Base-by-base conservation (phyloP, 1,140 invertebrate species). In the Diprion similis region DNA sequence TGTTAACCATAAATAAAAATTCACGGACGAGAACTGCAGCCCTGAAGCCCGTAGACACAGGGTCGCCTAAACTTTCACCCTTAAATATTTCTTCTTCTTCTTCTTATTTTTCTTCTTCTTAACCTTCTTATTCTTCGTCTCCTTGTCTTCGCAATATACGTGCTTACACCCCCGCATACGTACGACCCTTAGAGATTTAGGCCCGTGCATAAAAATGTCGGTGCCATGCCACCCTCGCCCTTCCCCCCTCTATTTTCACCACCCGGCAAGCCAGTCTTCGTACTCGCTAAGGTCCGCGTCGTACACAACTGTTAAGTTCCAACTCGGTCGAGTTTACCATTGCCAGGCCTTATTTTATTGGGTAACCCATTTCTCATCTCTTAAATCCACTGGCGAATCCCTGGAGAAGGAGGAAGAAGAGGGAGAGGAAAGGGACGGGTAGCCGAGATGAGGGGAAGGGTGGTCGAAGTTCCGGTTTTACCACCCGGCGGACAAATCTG, bases 1-100 rank as follows among this genome's bases (percentile, higher is more conserved):
- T 37, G 24, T n/a, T 3, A 68, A 68, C 15, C 66, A 68, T 68
- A 68, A 68, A 68, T 68, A 68, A 68, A 68, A 68, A 13, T 68
- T 68, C 51, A 17, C 18, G 19, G 15, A 17, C 66, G 66, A 19
- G 18, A 19, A n/a, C 59, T 64, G 17, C 15, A 18, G 18, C 15
- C 66, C 66, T 68, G 7, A 18, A 15, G 13, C 66, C 66, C 15
- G 18, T 19, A 68, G 66, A 68, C 66, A 68, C 18, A 13, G 11
- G 66, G 66, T 68, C 66, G 66, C 66, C 66, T 68, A 68, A 68
- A 68, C 66, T 68, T 68, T 68, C 66, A 68, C 66, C 66, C 66
- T 45, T 68, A 68, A 68, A 68, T 68, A 68, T 68, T 68, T 13
- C 66, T 19, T 45, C 37, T 68, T 45, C 24, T 6, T 37, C 24